phyloP scores from a whole-genome alignment of 1,140 invertebrate genomes.

The Conopomorpha cramerella region DNA sequence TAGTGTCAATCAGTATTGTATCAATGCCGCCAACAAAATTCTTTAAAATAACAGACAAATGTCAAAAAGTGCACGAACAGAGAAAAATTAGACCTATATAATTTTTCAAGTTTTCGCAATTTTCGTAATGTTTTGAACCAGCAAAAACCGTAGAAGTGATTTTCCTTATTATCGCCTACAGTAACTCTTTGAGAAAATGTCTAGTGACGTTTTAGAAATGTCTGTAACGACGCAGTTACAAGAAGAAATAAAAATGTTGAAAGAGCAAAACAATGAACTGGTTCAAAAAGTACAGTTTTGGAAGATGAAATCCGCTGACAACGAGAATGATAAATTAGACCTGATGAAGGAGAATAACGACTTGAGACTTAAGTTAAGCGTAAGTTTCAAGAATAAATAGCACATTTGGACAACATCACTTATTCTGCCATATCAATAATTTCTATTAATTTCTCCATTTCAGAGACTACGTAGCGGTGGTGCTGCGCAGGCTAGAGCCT shows the following conservation, averaged over 20 bases:
- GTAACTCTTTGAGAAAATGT: no score
- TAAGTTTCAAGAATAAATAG: constrained; percentile 13
- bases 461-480: constrained; percentile 30
- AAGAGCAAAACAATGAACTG: constrained; percentile 39
- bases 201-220: no score
- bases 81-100: no score
- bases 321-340: constrained; percentile 37
- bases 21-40: no score
- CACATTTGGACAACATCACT: background rate
- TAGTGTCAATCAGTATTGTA: no score
- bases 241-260: constrained; percentile 27
- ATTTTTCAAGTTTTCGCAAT: no score
- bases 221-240: constrained; percentile 29
- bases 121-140: no score
- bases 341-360: constrained; percentile 43
- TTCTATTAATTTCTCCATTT: constrained; percentile 4
- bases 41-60: no score
- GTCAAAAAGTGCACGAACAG: no score
- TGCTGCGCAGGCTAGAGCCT: constrained; percentile 17
- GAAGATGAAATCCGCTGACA: constrained; percentile 35
- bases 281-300: constrained; percentile 37
- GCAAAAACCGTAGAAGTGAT: no score
- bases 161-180: no score
- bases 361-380: constrained; percentile 34
- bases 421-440: background rate